Conservation (phyloP, 2,797 vertebrate genomes). For the Alauda arvensis region DNA sequence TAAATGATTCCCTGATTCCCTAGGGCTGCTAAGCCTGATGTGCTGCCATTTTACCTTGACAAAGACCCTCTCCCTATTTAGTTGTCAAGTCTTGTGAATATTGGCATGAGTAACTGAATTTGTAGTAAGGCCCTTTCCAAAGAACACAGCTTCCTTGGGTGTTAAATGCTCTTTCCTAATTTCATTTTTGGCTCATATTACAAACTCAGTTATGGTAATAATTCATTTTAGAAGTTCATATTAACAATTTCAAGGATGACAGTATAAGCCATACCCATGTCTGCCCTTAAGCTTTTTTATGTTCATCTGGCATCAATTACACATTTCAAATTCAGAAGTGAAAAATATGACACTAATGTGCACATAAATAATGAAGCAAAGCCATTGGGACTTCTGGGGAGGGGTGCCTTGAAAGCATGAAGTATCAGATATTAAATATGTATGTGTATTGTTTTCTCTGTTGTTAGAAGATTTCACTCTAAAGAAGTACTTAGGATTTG, state of each 20-base stretch:
- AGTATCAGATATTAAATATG: background rate
- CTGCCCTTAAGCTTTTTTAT: background rate
- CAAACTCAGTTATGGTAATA: background rate
- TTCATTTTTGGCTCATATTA: background rate
- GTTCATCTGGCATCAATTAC: background rate
- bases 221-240: background rate
- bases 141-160: background rate
- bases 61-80: background rate
- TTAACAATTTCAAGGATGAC: background rate
- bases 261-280: background rate
- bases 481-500: background rate
- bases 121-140: background rate
- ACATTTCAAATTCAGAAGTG: slow-evolving; percentile 4
- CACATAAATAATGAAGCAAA: slow-evolving; percentile 31
- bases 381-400: background rate
- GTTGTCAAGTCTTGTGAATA: background rate
- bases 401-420: background rate
- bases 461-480: background rate
- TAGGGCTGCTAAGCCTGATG: background rate
- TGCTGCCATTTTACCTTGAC: background rate
- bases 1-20: background rate
- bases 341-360: slow-evolving; percentile 13
- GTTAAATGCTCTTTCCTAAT: background rate
- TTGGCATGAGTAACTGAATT: background rate
- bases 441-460: background rate